phyloP scores from a whole-genome alignment of 1,140 invertebrate species.

The Macrosteles quadrilineatus region DNA sequence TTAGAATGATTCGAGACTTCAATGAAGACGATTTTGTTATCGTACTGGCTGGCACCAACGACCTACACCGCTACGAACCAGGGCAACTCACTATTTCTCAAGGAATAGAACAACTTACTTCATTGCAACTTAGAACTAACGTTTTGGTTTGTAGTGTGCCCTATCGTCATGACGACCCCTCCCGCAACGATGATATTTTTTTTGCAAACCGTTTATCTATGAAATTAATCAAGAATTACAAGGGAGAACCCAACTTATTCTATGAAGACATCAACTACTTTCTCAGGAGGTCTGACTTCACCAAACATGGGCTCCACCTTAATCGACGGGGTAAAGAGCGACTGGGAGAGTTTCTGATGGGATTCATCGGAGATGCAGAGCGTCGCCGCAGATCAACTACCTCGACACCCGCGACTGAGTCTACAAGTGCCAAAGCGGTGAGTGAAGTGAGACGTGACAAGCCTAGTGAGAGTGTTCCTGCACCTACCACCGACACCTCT shows the following conservation, averaged over 20 bases:
- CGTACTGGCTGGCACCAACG: constrained; percentile 13
- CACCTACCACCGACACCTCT: too few relatives aligned
- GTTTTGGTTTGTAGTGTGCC: constrained; percentile 9
- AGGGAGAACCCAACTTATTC: background rate
- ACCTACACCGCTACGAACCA: background rate
- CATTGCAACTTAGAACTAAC: constrained; percentile 1
- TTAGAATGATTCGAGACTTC: constrained; percentile 1
- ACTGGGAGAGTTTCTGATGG: constrained; percentile 1
- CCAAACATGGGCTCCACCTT: constrained; percentile 28
- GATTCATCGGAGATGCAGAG: too few relatives aligned
- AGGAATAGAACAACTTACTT: constrained; percentile 7
- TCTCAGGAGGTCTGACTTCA: constrained; percentile 23
- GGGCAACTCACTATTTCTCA: background rate
- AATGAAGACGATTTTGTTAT: background rate
- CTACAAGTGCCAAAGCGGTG: too few relatives aligned
- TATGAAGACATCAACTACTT: constrained; percentile 18
- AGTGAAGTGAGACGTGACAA: too few relatives aligned
- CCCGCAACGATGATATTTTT: constrained; percentile 12
- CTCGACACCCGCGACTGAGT: constrained; percentile 24
- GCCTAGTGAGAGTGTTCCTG: too few relatives aligned
- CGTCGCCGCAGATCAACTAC: too few relatives aligned
- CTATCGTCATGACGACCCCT: constrained; percentile 15
- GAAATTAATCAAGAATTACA: constrained; percentile 3
- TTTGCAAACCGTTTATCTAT: background rate
- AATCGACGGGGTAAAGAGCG: constrained; percentile 21